A percentile compares a stretch with the other conserved stretches of the same genome.
Conservation (phyloP, 2,888 invertebrate genomes). For the Norana najaformis region DNA sequence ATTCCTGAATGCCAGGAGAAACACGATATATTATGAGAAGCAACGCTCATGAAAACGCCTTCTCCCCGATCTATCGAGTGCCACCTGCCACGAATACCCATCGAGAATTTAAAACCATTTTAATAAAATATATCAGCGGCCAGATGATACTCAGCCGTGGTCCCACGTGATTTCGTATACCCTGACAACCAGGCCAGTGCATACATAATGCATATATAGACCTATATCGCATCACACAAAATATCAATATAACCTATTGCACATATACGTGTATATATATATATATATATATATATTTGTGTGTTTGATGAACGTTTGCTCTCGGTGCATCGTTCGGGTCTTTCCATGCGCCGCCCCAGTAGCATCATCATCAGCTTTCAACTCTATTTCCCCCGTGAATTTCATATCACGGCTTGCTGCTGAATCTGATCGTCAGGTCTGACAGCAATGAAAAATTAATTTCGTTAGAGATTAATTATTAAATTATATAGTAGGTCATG, state of each 20-base stretch:
- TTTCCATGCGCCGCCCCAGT: not conserved
- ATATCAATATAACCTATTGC: not conserved
- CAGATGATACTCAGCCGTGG: not conserved
- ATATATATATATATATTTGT: not conserved
- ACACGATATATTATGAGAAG: conserved; percentile 1
- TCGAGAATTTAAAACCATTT: conserved; percentile 7
- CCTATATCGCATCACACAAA: too few species aligned
- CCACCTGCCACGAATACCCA: not conserved
- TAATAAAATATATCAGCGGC: not conserved
- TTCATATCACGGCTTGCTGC: not conserved
- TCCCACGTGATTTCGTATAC: not conserved
- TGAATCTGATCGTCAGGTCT: not conserved
- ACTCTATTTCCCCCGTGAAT: conserved; percentile 17
- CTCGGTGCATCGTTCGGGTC: not conserved
- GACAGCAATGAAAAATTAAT: not conserved
- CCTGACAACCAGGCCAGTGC: not conserved
- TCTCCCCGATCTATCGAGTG: not conserved
- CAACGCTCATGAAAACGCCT: not conserved
- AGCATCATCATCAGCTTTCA: conserved; percentile 17
- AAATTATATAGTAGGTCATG: not conserved
- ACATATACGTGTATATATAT: too few species aligned
- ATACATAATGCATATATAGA: not conserved
- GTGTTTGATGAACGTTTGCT: not conserved
- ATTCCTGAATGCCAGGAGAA: conserved; percentile 10
- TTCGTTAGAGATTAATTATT: conserved; percentile 15